Evolutionary conservation across 2,797 vertebrate genomes (phyloP).

Genomic region (Macrochelys suwanniensis): DNA sequence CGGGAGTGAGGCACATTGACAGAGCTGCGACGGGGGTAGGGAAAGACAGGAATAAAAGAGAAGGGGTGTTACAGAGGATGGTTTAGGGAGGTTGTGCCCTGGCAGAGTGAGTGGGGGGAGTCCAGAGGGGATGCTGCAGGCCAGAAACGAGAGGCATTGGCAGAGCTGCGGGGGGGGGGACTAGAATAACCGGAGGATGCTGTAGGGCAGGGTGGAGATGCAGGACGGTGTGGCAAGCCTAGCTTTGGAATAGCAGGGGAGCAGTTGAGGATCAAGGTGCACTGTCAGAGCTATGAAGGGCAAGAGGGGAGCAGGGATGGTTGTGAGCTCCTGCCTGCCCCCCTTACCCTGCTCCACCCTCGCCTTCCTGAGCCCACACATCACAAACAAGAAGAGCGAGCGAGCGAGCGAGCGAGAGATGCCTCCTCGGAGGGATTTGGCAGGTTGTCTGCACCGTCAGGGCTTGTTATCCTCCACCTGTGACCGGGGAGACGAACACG

Average conservation of each 20-base stretch:
- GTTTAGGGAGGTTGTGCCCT: neutral
- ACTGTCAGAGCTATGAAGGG: neutral
- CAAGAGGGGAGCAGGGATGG: neutral
- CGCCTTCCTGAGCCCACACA: neutral
- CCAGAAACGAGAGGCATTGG: neutral
- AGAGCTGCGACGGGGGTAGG: neutral
- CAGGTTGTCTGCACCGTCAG: neutral
- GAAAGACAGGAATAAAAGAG: neutral
- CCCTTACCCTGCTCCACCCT: neutral
- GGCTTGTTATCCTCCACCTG: neutral
- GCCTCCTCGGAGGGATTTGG: neutral
- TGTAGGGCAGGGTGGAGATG: neutral
- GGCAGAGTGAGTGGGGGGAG: neutral
- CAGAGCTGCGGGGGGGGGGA: neutral
- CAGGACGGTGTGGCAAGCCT: neutral
- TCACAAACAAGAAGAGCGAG: neutral
- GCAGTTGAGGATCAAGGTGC: neutral
- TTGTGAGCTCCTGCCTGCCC: neutral
- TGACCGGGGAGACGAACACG: neutral
- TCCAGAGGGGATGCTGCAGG: neutral
- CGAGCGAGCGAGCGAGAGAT: neutral
- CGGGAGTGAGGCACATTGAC: neutral
- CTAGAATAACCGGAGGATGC: neutral
- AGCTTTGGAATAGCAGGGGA: neutral
- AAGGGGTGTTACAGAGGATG: neutral